These are phyloP conservation scores for Rhinoderma darwinii DNA, from an alignment of 2,113 vertebrate species.

Conservation along the genomic window DNA sequence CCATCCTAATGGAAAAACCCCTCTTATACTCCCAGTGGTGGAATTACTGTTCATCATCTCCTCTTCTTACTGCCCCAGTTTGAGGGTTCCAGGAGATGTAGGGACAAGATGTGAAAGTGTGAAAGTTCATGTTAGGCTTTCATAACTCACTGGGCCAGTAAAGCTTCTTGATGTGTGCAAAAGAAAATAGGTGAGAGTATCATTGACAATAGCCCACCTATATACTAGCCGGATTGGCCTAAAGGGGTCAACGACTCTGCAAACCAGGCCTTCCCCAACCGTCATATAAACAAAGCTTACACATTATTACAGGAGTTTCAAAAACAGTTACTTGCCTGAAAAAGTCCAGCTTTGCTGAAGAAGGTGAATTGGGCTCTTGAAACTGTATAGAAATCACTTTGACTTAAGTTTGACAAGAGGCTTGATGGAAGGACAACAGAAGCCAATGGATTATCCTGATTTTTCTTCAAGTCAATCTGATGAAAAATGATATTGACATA, in stretches of 20 bases:
- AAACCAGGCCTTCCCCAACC: not conserved
- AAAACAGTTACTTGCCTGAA: slow-evolving; percentile 75
- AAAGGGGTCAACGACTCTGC: not conserved
- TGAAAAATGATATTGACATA: not conserved
- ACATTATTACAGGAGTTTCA: not conserved
- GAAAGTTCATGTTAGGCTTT: too few species aligned
- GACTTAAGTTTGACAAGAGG: slow-evolving; percentile 78
- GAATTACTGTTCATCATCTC: too few species aligned
- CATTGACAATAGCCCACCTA: not conserved
- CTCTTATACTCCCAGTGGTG: too few species aligned
- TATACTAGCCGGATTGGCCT: not conserved
- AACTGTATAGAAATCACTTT: slow-evolving; percentile 71
- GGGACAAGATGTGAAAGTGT: too few species aligned
- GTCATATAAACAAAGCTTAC: not conserved
- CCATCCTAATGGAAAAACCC: too few species aligned
- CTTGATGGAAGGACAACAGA: slow-evolving; percentile 84
- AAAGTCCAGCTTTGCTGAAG: slow-evolving; percentile 91
- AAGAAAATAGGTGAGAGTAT: too few species aligned
- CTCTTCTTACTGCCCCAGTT: too few species aligned
- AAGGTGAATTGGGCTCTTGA: slow-evolving; percentile 94
- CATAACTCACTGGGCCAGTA: too few species aligned
- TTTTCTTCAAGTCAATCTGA: slow-evolving; percentile 85
- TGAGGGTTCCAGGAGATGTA: too few species aligned
- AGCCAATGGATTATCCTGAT: slow-evolving; percentile 74
- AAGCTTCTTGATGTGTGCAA: too few species aligned